These are phyloP conservation scores for Eurois occulta DNA, from an alignment of 2,888 invertebrate species.

Conservation along the genomic window DNA sequence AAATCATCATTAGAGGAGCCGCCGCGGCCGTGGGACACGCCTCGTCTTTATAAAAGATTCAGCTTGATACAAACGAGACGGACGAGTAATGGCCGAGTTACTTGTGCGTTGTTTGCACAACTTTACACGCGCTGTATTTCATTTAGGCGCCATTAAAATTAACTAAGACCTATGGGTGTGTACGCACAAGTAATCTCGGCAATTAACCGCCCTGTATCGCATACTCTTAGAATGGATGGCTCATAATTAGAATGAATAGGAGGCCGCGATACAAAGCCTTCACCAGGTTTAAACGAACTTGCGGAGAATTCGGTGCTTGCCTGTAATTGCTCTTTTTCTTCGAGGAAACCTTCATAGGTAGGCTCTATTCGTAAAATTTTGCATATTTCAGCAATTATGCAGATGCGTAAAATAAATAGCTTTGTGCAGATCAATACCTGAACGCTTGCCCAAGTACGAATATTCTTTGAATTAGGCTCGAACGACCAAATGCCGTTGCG, in stretches of 20 bases:
- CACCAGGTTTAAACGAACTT: conserved; percentile 15
- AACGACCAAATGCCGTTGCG: conserved; percentile 16
- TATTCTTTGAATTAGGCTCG: conserved; percentile 26
- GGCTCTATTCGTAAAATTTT: conserved; percentile 41
- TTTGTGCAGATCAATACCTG: conserved; percentile 54
- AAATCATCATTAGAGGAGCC: conserved; percentile 87
- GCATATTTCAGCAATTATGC: conserved; percentile 65
- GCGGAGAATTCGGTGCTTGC: conserved; percentile 12
- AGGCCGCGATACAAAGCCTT: conserved; percentile 15
- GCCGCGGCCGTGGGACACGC: conserved; percentile 79
- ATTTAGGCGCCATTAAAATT: conserved; percentile 69
- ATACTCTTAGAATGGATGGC: conserved; percentile 50
- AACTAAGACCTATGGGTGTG: conserved; percentile 66
- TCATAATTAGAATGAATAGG: conserved; percentile 57
- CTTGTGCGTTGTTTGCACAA: conserved; percentile 66
- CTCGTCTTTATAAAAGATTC: conserved; percentile 89
- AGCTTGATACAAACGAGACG: conserved; percentile 86
- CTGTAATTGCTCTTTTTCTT: conserved; percentile 41
- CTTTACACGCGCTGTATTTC: conserved; percentile 67
- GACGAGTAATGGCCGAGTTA: conserved; percentile 78
- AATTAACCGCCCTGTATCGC: conserved; percentile 56
- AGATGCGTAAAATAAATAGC: conserved; percentile 61
- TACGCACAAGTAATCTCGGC: conserved; percentile 59
- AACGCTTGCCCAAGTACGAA: conserved; percentile 36
- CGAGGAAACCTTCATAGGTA: conserved; percentile 21